Evolutionary conservation across 2,113 vertebrate genomes (phyloP).

Genomic region (Centropristis striata): DNA sequence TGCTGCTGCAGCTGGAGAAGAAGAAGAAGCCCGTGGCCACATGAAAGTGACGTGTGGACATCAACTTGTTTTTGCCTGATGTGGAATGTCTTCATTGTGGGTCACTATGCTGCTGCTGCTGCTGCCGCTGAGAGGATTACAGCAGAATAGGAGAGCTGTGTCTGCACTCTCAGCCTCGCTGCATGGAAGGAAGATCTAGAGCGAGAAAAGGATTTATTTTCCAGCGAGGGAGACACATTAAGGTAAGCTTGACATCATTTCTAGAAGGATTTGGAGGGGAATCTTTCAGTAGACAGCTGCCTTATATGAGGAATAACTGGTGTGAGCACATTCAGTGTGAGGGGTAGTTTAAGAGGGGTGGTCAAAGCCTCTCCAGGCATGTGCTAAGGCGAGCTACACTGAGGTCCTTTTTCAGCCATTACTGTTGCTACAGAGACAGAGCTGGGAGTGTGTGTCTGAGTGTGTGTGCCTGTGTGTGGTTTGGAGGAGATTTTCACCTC

Average conservation of each 20-base stretch:
- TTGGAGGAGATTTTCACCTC: constrained; percentile 5
- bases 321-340: constrained; percentile 4
- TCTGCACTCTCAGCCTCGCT: constrained; percentile 28
- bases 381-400: constrained; percentile 68
- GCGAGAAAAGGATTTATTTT: constrained; percentile 34
- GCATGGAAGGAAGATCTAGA: constrained; percentile 53
- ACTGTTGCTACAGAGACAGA: constrained; percentile 61
- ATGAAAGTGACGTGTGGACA: constrained; percentile 19
- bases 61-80: constrained; percentile 16
- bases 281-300: not conserved
- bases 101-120: constrained; percentile 59
- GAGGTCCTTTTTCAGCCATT: constrained; percentile 79
- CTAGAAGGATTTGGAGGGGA: not conserved
- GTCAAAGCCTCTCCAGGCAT: constrained; percentile 64
- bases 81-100: constrained; percentile 42
- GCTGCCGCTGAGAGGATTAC: constrained; percentile 53
- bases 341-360: constrained; percentile 63
- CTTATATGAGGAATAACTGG: not conserved
- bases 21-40: constrained; percentile 3
- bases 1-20: not conserved
- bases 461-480: not conserved
- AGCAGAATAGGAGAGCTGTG: constrained; percentile 49
- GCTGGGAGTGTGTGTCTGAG: constrained; percentile 17
- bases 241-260: constrained; percentile 50
- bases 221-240: not conserved